Evolutionary conservation across 2,113 vertebrate species (phyloP), one percentile per base, ranked within the genome.

Genomic region (Pollimyrus isidori): DNA sequence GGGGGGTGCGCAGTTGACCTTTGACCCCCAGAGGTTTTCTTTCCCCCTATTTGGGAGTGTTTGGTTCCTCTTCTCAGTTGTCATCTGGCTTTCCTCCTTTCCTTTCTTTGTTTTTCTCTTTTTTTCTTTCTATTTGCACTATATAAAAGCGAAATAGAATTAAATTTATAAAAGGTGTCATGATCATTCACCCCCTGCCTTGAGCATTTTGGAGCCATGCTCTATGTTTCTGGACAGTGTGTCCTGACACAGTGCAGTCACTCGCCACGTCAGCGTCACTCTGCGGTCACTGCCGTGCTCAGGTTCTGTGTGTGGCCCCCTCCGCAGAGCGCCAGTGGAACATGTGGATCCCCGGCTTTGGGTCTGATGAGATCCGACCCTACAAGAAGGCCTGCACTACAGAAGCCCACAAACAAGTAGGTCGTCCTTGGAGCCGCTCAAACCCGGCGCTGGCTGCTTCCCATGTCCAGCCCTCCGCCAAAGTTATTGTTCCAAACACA

Each of bases 311-410:
- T 87, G 21, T n/a, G 21, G 1, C 80, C 5, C 46, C 26, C 88
- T 87, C 88, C 89, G 15, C 92, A 99, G 98, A 99, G 90, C 98
- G 98, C 69, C 98, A 99, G 94, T 99, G 98, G 98, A 99, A 99
- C 94, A 99, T 99, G 98, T 99, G 98, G 98, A 99, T 99, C 92
- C 98, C 98, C n/a, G 98, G 98, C 90, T 99, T 98, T 87, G 98
- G 98, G 80, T 99, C 98, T 21, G 98, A 99, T 92, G 98, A 99
- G 95, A 99, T 99, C 93, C 95, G 98, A 90, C 98, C 98, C 4
- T 99, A 98, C 92, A 99, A 99, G 95, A 99, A 99, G 95, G 98
- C 98, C 39, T 99, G 98, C 93, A 99, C 98, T 94, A 99, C 98
- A 96, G 98, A 99, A 96, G 98, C 98, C 92, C 98, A 99, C 94